Conservation (phyloP, 2,113 vertebrate species). For the Indri indri region DNA sequence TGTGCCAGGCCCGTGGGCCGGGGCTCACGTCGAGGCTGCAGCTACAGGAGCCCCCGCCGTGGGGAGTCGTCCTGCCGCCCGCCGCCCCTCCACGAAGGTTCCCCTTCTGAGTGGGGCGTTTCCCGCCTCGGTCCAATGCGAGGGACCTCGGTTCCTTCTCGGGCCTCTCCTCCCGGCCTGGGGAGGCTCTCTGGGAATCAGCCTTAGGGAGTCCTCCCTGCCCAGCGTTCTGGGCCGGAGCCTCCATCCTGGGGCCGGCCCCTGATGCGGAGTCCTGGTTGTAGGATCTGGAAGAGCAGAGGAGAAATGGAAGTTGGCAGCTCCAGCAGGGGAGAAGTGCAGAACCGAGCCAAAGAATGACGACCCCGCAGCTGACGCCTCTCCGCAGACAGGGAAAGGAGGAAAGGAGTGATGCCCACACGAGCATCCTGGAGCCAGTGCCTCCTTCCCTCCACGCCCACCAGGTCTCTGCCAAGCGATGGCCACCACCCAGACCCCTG, state of each 20-base stretch:
- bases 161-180: not conserved
- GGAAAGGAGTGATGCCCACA: not conserved
- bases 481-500: not conserved
- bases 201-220: not conserved
- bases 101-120: not conserved
- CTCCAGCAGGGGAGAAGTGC: not conserved
- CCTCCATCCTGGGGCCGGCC: not conserved
- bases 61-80: not conserved
- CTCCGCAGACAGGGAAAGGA: no score
- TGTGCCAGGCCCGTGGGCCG: rapidly evolving
- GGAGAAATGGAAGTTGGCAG: not conserved
- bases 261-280: not conserved
- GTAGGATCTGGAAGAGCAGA: not conserved
- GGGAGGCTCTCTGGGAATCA: not conserved
- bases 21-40: not conserved
- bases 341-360: not conserved
- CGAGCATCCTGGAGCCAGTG: not conserved
- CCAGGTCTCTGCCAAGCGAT: no score
- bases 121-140: not conserved
- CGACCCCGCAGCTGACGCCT: not conserved
- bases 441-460: not conserved
- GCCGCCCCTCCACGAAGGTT: no score
- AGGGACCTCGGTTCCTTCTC: not conserved
- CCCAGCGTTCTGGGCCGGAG: not conserved
- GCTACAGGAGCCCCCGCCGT: rapidly evolving